Conservation (phyloP, 2,113 vertebrate genomes). For the Barbus barbus region DNA sequence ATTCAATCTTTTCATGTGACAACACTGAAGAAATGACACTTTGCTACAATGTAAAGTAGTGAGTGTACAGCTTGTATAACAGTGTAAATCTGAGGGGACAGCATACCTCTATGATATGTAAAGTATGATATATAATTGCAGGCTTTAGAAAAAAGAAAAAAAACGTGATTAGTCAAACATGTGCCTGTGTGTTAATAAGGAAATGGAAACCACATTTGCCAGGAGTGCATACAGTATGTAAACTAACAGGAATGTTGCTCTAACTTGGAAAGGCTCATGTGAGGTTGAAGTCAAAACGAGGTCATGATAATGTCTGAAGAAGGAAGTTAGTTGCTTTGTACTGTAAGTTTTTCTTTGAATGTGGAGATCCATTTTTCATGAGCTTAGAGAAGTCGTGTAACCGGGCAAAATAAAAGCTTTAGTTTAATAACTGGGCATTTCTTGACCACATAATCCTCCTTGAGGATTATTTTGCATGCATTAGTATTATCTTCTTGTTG, state of each 20-base stretch:
- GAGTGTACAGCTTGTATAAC: too few relatives aligned
- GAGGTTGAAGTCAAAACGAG: slow-evolving; percentile 11
- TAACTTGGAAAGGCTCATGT: background rate
- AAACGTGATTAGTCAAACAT: background rate
- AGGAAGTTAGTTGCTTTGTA: background rate
- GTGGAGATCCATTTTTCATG: slow-evolving; percentile 19
- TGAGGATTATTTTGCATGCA: slow-evolving; percentile 37
- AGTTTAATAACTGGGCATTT: slow-evolving; percentile 32
- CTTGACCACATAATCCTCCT: slow-evolving; percentile 36
- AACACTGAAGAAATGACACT: too few relatives aligned
- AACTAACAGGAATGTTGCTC: slow-evolving; percentile 6
- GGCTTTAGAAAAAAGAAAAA: background rate
- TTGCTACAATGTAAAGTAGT: too few relatives aligned
- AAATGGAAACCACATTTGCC: background rate
- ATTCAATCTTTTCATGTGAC: too few relatives aligned
- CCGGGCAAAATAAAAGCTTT: slow-evolving; percentile 19
- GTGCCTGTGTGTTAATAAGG: background rate
- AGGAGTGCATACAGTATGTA: slow-evolving; percentile 5
- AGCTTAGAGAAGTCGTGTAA: slow-evolving; percentile 17
- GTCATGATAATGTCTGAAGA: slow-evolving; percentile 3
- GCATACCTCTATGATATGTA: too few relatives aligned
- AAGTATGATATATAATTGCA: background rate
- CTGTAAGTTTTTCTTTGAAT: background rate
- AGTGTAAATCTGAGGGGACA: too few relatives aligned
- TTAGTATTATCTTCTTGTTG: slow-evolving; percentile 7